Evolutionary conservation across 1,140 invertebrate genomes (phyloP).

Genomic region (Pteromalus puparum): DNA sequence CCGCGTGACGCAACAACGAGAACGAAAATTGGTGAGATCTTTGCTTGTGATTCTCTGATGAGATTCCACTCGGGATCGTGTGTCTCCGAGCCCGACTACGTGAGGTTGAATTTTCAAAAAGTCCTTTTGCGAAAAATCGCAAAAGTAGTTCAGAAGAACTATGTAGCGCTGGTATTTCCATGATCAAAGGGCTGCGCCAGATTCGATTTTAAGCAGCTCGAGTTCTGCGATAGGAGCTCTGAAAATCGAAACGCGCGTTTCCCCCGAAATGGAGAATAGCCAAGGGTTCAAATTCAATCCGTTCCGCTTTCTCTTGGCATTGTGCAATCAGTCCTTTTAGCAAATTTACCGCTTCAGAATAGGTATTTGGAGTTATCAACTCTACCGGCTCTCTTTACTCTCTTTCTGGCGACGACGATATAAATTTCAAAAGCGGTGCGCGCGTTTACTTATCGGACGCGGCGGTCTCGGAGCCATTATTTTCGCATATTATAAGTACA

Average conservation of each 20-base stretch:
- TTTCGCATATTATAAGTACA: neutral
- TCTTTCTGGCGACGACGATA: too few relatives aligned
- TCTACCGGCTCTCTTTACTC: too few relatives aligned
- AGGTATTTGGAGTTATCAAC: too few relatives aligned
- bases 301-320: neutral
- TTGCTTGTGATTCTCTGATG: too few relatives aligned
- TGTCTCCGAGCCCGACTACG: too few relatives aligned
- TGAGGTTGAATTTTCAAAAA: neutral
- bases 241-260: slow-evolving; percentile 20
- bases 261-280: too few relatives aligned
- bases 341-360: neutral
- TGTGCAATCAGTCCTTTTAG: neutral
- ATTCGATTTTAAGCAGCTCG: slow-evolving; percentile 17
- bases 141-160: neutral
- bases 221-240: neutral
- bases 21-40: too few relatives aligned
- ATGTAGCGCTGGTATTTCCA: neutral
- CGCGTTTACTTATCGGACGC: neutral
- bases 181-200: neutral
- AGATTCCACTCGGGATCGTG: too few relatives aligned
- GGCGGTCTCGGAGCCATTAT: neutral
- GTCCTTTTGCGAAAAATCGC: neutral
- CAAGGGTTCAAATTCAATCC: neutral
- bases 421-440: too few relatives aligned
- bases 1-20: too few relatives aligned